Base-by-base conservation (phyloP, 2,888 invertebrate species). In the Strigamia crassipes region DNA sequence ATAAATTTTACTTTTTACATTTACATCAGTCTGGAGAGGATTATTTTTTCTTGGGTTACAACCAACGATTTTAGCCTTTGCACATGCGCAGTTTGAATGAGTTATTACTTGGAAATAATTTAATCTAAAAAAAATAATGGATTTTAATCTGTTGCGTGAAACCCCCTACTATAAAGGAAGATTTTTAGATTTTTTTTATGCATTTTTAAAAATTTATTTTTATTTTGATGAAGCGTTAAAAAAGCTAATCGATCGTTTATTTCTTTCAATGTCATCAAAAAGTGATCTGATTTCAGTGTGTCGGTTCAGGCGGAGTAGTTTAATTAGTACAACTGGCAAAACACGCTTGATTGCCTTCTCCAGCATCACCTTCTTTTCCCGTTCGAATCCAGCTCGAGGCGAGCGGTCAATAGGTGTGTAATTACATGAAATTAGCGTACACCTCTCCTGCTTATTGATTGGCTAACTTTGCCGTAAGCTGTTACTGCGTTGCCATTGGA, bases 261-360 rank as follows among this genome's bases (percentile, higher is more conserved):
- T 56, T 56, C 56, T 56, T 9, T n/a, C 18, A 56, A 56, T 56
- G 56, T 56, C 56, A 56, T 56, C 56, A 56, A 56, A 56, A 73
- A 73, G 73, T 31, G 73, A 73, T 73, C 73, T 27, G 73, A 73
- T 73, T 73, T 73, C 31, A 73, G 3, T 15, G 21, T 61, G 73
- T 73, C 73, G 27, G 73, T 73, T 73, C 73, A 73, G 27, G 73
- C 73, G 73, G 73, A 73, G 73, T 13, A 73, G 73, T 73, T 73
- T 73, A 73, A 73, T 73, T 73, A 73, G 27, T 73, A 73, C 73
- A 73, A 73, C 73, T n/a, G 73, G 73, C 73, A 73, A 73, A 73
- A 73, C 73, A 73, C 73, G 73, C 27, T 73, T 73, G 73, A 73
- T 73, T 73, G 73, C 27, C 73, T 73, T 31, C 31, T 31, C 1